Evolutionary conservation across 2,113 vertebrate species (phyloP).

Genomic region (Prolemur simus): DNA sequence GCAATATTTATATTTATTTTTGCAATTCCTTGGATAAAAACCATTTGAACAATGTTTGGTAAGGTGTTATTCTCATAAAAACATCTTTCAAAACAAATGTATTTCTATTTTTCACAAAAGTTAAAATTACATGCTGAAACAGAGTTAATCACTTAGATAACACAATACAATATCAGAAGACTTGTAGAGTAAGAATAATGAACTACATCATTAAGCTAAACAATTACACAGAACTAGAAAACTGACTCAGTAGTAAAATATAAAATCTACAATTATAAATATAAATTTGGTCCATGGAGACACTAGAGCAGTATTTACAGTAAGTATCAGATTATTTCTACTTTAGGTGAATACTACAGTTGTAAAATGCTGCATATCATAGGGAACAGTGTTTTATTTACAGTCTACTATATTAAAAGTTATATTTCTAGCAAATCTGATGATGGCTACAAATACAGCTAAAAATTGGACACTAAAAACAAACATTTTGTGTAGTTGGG

Average conservation of each 20-base stretch:
- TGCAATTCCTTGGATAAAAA: conserved; percentile 84
- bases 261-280: conserved; percentile 99
- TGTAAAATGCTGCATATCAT: conserved; percentile 84
- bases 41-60: conserved; percentile 82
- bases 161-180: conserved; percentile 81
- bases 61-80: conserved; percentile 88
- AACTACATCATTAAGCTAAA: conserved; percentile 88
- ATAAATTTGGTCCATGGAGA: conserved; percentile 98
- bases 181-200: conserved; percentile 85
- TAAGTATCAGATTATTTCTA: conserved; percentile 91
- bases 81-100: conserved; percentile 84
- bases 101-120: conserved; percentile 85
- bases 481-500: conserved; percentile 71
- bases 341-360: conserved; percentile 82
- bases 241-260: conserved; percentile 94
- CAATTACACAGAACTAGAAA: conserved; percentile 93
- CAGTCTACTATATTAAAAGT: conserved; percentile 88
- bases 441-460: conserved; percentile 87
- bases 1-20: conserved; percentile 86
- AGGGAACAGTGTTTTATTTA: conserved; percentile 88
- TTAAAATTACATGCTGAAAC: conserved; percentile 91
- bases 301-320: conserved; percentile 93
- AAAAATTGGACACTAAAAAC: conserved; percentile 86
- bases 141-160: conserved; percentile 86
- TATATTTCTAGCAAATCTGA: conserved; percentile 85